Base-by-base conservation (phyloP, 2,888 invertebrate genomes). In the Anagyrus pseudococci region DNA sequence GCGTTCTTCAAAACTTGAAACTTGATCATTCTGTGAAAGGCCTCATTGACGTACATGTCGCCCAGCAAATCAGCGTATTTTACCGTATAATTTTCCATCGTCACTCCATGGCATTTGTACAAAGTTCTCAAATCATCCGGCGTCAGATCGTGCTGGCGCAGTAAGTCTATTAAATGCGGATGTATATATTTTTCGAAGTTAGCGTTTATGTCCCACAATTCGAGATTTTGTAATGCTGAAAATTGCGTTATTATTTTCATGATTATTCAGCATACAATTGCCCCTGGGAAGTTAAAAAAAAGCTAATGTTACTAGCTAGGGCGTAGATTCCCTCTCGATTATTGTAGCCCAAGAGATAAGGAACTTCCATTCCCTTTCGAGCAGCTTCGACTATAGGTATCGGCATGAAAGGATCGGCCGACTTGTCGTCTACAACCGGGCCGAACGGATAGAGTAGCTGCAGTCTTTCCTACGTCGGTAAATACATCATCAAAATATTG, bases 311-410 rank as follows among this genome's bases (percentile, higher is more conserved):
- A 65, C 64, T 40, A 15, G 23, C 3, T 4, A 61, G 26, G 22
- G 58, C 22, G n/a, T 61, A 58, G 7, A 43, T 84, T 22, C 85
- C 84, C 73, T 86, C 86, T 41, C 82, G 77, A 17, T 79, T 77
- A 65, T 83, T 84, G 67, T 82, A 81, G 6, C 86, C 86, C 25
- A 81, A 70, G 64, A 86, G 80, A 19, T 79, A 80, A 0, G 86
- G 86, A 1, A 86, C 82, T 72, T 83, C 82, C 15, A 82, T 67
- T 53, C 77, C 77, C 1, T 68, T 56, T 26, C 74, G 64, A 1
- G 58, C 37, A 53, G 81, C 80, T 37, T 71, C 72, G 19, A 73
- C 68, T 20, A 82, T 47, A 1, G 81, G 75, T 54, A 76, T 50
- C 0, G 82, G 80, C 57, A 72, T 54, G 7, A 73, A 68, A 4